Percentiles rank a stretch among this genome's conserved stretches.
These are phyloP conservation scores for Poliocrania exsul DNA, from an alignment of 2,797 vertebrate species.

Conservation along the genomic window DNA sequence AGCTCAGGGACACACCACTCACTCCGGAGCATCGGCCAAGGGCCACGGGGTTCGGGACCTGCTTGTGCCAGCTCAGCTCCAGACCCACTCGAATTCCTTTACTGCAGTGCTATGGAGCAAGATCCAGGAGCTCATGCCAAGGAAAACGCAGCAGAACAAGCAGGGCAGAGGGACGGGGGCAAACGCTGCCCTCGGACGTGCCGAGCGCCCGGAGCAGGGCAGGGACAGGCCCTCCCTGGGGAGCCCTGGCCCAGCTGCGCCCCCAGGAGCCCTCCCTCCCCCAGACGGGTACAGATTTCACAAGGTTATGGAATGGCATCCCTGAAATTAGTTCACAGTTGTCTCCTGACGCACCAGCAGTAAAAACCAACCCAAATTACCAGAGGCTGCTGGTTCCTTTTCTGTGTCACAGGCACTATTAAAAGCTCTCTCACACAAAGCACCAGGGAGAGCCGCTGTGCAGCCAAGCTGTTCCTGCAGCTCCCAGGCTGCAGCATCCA, in stretches of 20 bases:
- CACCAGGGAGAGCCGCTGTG: slow-evolving; percentile 35
- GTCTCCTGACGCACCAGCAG: slow-evolving; percentile 61
- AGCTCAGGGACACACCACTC: accelerated
- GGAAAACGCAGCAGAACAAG: not conserved
- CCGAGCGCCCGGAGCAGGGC: not conserved
- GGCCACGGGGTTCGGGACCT: accelerated
- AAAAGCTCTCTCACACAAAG: slow-evolving; percentile 60
- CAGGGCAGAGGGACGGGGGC: not conserved
- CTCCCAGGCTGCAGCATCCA: slow-evolving; percentile 26
- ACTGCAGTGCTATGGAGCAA: accelerated
- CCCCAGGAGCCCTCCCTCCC: not conserved
- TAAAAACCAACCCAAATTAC: slow-evolving; percentile 67
- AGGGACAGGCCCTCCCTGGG: not conserved
- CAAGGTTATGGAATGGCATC: slow-evolving; percentile 61
- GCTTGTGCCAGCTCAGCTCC: not conserved
- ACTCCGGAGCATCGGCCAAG: accelerated
- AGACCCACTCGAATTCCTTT: not conserved
- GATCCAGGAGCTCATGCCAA: not conserved
- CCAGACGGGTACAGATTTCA: slow-evolving; percentile 15
- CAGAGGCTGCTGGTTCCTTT: slow-evolving; percentile 57
- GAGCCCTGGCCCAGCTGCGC: not conserved
- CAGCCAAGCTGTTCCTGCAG: slow-evolving; percentile 55
- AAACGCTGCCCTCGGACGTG: not conserved
- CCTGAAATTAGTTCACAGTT: slow-evolving; percentile 63
- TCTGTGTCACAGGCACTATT: slow-evolving; percentile 71